These are phyloP conservation scores for Atta texana DNA, from an alignment of 1,140 invertebrate genomes.

Conservation along the genomic window DNA sequence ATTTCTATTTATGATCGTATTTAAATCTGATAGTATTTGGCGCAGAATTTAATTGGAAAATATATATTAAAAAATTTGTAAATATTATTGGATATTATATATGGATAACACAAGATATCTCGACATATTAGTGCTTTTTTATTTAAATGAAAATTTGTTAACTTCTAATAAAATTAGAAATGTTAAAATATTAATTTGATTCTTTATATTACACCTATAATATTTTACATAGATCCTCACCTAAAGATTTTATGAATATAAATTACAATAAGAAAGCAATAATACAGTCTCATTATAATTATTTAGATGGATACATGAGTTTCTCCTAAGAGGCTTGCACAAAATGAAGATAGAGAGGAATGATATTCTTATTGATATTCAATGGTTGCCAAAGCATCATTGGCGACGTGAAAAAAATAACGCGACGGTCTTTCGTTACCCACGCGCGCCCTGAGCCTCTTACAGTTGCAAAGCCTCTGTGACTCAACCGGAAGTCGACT, in stretches of 20 bases:
- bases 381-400: slow-evolving; percentile 45
- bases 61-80: no score
- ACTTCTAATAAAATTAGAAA: neutral
- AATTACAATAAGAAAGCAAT: neutral
- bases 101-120: no score
- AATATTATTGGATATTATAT: no score
- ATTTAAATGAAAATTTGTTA: no score
- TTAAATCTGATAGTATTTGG: no score
- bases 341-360: slow-evolving; percentile 21
- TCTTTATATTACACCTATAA: neutral
- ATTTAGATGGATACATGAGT: neutral
- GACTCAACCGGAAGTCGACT: slow-evolving; percentile 75
- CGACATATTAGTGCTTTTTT: no score
- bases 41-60: no score
- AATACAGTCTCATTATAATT: neutral
- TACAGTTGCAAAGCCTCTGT: slow-evolving; percentile 60
- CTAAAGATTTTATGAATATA: neutral
- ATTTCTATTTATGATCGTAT: no score
- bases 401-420: slow-evolving; percentile 44
- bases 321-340: neutral
- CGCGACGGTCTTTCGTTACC: slow-evolving; percentile 65
- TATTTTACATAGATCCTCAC: neutral
- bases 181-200: neutral
- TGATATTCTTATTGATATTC: slow-evolving; percentile 48
- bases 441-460: slow-evolving; percentile 66